Base-by-base conservation (phyloP, 1,140 invertebrate species). In the Diorhabda sublineata region DNA sequence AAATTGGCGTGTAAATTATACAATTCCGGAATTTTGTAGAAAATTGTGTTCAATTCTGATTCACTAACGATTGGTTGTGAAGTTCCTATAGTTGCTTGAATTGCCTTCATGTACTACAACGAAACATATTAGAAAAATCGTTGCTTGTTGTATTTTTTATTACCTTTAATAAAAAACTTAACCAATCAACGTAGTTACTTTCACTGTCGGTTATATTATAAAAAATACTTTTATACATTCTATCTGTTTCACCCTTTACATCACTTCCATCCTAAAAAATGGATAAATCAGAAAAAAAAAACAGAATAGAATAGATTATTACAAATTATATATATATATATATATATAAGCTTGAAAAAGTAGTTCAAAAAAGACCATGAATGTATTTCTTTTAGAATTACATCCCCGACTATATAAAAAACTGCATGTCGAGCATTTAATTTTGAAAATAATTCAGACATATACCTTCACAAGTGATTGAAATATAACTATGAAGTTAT, bases 171-270 rank as follows among this genome's bases (percentile, higher is more conserved):
- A 96, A 90, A 61, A 96, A 91, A 76, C 90, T 91, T 9, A 97
- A 85, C 79, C 92, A 94, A 80, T 95, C 93, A 6, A 97, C 91
- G 79, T 96, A 97, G 61, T 92, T 88, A 42, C 87, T 89, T 83
- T 97, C 95, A 79, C 93, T 96, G 75, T 96, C 93, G 73, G 96
- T 90, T 58, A 97, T 95, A 76, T 92, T 95, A 64, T 87, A 89
- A 59, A 97, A 86, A 72, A 97, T 95, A 74, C 91, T 91, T 70
- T 90, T 87, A 72, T 91, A 90, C 89, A 92, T 91, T n/a, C 88
- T 88, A 7, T 88, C 85, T 74, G 88, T 83, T 74, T 90, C 90
- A 9, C 87, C 86, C 74, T 91, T 89, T 85, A 87, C 88, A 79
- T 83, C 83, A 78, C 75, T 75, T 42, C 67, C 70, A 47, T 77